These are phyloP conservation scores for Darevskia nairensis DNA, from an alignment of 2,797 vertebrate genomes.

Conservation along the genomic window DNA sequence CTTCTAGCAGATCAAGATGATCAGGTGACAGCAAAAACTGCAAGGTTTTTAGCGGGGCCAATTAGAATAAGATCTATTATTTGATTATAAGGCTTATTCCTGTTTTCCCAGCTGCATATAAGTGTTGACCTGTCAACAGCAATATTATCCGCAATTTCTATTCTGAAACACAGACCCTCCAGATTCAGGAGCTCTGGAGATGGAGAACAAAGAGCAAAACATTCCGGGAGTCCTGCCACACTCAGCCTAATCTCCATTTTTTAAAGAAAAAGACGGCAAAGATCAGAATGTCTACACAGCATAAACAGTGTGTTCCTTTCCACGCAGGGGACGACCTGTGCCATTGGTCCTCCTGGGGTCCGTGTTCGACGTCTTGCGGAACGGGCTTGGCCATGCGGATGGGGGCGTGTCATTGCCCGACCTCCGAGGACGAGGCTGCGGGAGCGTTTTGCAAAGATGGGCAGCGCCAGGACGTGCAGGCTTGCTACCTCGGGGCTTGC, in stretches of 20 bases:
- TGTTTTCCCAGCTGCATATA: no score
- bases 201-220: no score
- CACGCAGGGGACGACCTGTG: conserved; percentile 42
- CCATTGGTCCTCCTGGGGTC: conserved; percentile 85
- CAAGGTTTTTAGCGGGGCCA: no score
- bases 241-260: neutral
- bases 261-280: no score
- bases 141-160: neutral
- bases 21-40: no score
- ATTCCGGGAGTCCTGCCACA: no score
- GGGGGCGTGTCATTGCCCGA: conserved; percentile 81
- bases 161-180: neutral
- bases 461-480: conserved; percentile 76
- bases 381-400: conserved; percentile 80
- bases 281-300: neutral
- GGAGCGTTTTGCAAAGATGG: conserved; percentile 72
- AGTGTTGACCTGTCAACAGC: neutral
- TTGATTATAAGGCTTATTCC: no score
- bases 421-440: conserved; percentile 11
- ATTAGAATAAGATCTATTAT: no score
- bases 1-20: no score
- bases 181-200: neutral
- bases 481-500: conserved; percentile 85
- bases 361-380: conserved; percentile 86
- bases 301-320: neutral